A percentile compares a stretch with the other conserved stretches of the same genome.
phyloP scores from a whole-genome alignment of 2,797 vertebrate genomes.

The Orestias chungarensis region DNA sequence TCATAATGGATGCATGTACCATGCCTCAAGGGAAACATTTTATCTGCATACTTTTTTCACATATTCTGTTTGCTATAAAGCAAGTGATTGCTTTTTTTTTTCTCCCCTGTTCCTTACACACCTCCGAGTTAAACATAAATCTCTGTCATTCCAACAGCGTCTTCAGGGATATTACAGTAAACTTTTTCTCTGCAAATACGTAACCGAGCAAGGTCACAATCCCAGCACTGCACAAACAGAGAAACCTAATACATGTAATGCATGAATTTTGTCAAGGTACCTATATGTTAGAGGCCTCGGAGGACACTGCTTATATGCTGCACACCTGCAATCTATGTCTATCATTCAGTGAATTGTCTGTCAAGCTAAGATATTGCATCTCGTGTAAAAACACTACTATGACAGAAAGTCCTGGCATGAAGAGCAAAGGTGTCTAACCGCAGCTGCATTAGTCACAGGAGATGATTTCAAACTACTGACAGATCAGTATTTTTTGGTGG shows the following conservation, averaged over 20 bases:
- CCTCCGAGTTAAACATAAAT: conserved; percentile 21
- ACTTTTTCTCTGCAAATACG: not conserved
- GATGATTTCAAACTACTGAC: not conserved
- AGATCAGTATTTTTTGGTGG: conserved; percentile 2
- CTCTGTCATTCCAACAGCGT: conserved; percentile 20
- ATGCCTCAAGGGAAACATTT: conserved; percentile 26
- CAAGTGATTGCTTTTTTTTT: conserved; percentile 5
- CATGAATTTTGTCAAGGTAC: conserved; percentile 9
- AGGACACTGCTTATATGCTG: conserved; percentile 18
- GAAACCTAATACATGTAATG: conserved; percentile 13
- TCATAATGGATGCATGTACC: conserved; percentile 21
- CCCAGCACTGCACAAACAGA: conserved; percentile 8
- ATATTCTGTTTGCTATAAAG: conserved; percentile 15
- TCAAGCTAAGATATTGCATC: conserved; percentile 11
- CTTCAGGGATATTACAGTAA: conserved; percentile 8
- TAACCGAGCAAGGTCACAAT: conserved; percentile 5
- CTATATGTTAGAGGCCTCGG: not conserved
- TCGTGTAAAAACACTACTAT: conserved; percentile 1
- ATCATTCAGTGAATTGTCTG: conserved; percentile 11
- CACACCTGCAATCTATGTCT: conserved; percentile 1
- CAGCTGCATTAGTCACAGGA: not conserved
- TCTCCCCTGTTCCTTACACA: not conserved
- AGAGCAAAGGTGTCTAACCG: not conserved
- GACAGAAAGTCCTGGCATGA: not conserved
- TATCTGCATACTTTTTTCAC: conserved; percentile 15